Evolutionary conservation across 2,888 invertebrate species (phyloP), one percentile per base, ranked within the genome.

Genomic region (Heliconius ismenius): DNA sequence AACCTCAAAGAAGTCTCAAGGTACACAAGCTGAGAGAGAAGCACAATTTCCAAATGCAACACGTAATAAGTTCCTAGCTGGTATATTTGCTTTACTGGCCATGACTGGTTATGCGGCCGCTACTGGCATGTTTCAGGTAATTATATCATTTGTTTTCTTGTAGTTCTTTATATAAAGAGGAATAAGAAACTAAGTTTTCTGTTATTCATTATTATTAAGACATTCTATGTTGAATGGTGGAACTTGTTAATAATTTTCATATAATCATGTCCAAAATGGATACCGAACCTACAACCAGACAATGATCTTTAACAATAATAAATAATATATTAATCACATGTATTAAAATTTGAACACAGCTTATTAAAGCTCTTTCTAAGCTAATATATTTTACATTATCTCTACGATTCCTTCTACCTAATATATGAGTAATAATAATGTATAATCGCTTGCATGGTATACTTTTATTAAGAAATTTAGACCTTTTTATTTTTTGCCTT

Each of bases 71-170:
- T 88, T 97, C 73, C 83, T 97, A 3, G 96, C 97, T 0, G 96
- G 95, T 0, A 49, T 96, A 62, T 95, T 96, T 81, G 97, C 97
- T 0, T 89, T 95, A 1, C 83, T 95, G n/a, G 96, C 96, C 15
- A 97, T 97, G 97, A 92, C 96, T 0, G 95, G 95, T 7, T 97
- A 96, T 85, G 97, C 97, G 0, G 90, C 96, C 28, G 95, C 95
- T 79, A 95, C 95, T 77, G 96, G 97, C 80, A 94, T 96, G 88
- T 93, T 96, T 82, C 94, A 95, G 92, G 96, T 96, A 83, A 67
- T 26, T 70, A 62, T 24, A 24, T 60, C 49, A 15, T 24, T 13
- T n/a, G 3, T 9, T 60, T 58, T 58, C 58, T 58, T 58, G 9
- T 49, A 49, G 49, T 6, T 54, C n/a, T 58, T 58, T n/a, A 58